Conservation (phyloP, 2,888 invertebrate species). For the Nycteola revayana region DNA sequence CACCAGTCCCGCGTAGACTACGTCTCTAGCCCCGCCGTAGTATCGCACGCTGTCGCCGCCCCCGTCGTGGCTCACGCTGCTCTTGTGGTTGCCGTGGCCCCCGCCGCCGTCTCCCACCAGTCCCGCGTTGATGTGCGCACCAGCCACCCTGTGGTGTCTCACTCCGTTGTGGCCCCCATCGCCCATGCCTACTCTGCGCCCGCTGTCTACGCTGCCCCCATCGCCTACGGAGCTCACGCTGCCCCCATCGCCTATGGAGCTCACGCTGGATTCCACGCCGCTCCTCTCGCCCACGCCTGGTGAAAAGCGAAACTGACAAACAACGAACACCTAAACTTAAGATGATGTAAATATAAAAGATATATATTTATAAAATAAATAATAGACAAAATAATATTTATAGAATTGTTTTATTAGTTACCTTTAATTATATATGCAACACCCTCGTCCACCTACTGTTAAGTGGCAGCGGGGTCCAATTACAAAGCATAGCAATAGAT, state of each 20-base stretch:
- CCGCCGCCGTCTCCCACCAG: conserved; percentile 75
- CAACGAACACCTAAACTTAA: conserved; percentile 38
- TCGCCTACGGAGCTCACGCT: conserved; percentile 32
- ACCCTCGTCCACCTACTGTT: no score
- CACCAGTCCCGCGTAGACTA: conserved; percentile 65
- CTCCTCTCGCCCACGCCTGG: conserved; percentile 57
- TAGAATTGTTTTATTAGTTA: no score
- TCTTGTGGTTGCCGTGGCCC: conserved; percentile 51
- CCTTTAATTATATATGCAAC: no score
- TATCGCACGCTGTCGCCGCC: conserved; percentile 48
- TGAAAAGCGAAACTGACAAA: conserved; percentile 65
- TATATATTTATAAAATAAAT: conserved; percentile 40
- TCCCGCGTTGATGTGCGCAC: conserved; percentile 66
- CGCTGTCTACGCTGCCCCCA: conserved; percentile 38
- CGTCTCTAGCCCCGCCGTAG: conserved; percentile 39
- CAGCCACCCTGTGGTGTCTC: conserved; percentile 47
- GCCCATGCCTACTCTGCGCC: conserved; percentile 43
- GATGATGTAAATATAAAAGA: conserved; percentile 38
- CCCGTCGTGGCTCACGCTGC: conserved; percentile 43
- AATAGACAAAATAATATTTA: conserved; percentile 3
- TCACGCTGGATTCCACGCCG: conserved; percentile 30
- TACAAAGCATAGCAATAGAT: no score
- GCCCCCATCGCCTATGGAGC: conserved; percentile 37
- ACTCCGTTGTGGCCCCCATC: conserved; percentile 37
- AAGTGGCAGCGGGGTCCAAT: no score